Conservation (phyloP, 2,113 vertebrate species). For the Phylloscopus trochiloides region DNA sequence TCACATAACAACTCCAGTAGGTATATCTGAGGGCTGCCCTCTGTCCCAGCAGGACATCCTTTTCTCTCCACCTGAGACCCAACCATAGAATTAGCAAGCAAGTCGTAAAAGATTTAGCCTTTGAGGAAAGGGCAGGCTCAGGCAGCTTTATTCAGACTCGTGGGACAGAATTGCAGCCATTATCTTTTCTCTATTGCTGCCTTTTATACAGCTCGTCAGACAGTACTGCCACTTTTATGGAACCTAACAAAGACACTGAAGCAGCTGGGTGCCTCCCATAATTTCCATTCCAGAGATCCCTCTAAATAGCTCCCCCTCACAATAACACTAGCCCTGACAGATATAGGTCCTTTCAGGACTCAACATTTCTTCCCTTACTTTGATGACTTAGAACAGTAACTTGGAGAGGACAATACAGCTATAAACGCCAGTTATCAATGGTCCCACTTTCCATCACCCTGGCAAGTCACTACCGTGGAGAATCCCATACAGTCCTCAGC, state of each 20-base stretch:
- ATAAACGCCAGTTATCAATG: background rate
- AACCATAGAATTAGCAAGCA: background rate
- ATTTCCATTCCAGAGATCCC: background rate
- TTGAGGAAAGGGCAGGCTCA: background rate
- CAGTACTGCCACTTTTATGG: background rate
- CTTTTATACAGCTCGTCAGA: background rate
- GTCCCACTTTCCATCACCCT: background rate
- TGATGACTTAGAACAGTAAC: background rate
- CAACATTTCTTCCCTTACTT: background rate
- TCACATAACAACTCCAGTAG: background rate
- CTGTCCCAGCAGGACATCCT: background rate
- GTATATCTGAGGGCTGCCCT: background rate
- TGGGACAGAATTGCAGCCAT: background rate
- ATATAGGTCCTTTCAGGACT: background rate
- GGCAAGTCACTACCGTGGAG: background rate
- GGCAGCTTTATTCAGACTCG: background rate
- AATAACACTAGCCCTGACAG: background rate
- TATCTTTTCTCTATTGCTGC: background rate
- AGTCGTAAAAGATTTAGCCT: background rate
- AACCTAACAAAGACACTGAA: background rate
- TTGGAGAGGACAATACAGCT: background rate
- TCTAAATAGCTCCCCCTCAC: background rate
- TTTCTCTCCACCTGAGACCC: background rate
- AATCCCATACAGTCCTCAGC: accelerated
- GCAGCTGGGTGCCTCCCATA: background rate